Conservation (phyloP, 2,888 invertebrate species). For the Drosophila setosimentum region DNA sequence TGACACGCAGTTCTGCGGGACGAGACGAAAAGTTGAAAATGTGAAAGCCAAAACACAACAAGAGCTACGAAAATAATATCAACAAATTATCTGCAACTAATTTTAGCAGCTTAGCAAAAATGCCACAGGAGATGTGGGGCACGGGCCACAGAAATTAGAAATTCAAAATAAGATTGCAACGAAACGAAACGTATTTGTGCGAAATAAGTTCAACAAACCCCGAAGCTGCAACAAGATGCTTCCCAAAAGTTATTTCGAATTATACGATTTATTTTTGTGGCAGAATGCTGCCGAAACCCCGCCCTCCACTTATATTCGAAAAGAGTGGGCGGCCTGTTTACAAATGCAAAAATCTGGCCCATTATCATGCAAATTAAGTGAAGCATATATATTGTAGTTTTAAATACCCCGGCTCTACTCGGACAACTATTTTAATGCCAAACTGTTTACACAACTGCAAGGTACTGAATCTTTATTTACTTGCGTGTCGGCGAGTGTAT, state of each 20-base stretch:
- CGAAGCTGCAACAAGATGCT: constrained; percentile 34
- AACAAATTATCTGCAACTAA: constrained; percentile 67
- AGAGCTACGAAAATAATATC: constrained; percentile 26
- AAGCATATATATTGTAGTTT: constrained; percentile 45
- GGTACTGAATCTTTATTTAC: constrained; percentile 7
- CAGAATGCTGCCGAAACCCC: constrained; percentile 13
- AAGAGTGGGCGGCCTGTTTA: constrained; percentile 47
- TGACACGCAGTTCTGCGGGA: constrained; percentile 55
- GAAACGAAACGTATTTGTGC: constrained; percentile 38
- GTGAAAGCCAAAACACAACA: constrained; percentile 41
- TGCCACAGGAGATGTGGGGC: not conserved
- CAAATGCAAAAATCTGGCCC: constrained; percentile 56
- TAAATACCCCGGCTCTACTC: constrained; percentile 36
- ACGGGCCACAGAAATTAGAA: constrained; percentile 33
- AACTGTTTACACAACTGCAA: constrained; percentile 47
- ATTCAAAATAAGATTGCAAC: constrained; percentile 31
- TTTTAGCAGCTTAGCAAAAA: constrained; percentile 57
- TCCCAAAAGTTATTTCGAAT: constrained; percentile 61
- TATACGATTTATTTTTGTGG: constrained; percentile 71
- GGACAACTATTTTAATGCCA: constrained; percentile 47
- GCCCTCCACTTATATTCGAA: not conserved
- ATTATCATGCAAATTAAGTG: constrained; percentile 70
- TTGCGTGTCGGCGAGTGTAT: constrained; percentile 4
- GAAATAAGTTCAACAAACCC: constrained; percentile 73
- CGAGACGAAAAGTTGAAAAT: constrained; percentile 19